Evolutionary conservation across 2,888 invertebrate genomes (phyloP).

Genomic region (Congeria kusceri): DNA sequence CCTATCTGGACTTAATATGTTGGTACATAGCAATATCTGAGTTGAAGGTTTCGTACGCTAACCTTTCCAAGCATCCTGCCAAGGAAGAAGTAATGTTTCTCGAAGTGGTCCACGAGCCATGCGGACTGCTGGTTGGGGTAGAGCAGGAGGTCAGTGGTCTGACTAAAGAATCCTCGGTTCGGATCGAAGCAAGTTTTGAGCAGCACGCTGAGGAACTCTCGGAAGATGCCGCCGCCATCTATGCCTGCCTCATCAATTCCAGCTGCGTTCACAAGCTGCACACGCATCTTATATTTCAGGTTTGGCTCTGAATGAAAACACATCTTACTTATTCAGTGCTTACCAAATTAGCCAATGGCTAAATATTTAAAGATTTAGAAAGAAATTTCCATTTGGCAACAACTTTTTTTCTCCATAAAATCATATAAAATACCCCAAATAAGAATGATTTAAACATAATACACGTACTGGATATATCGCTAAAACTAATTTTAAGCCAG

Average conservation of each 20-base stretch:
- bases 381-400: too few relatives aligned
- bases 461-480: too few relatives aligned
- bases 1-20: too few relatives aligned
- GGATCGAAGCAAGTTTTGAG: conserved; percentile 98
- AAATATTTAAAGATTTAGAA: too few relatives aligned
- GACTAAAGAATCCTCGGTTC: conserved; percentile 95
- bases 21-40: too few relatives aligned
- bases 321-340: neutral
- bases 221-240: conserved; percentile 98
- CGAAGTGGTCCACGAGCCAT: conserved; percentile 92
- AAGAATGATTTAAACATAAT: too few relatives aligned
- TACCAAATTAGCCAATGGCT: too few relatives aligned
- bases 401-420: too few relatives aligned
- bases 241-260: conserved; percentile 98
- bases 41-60: too few relatives aligned
- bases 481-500: too few relatives aligned
- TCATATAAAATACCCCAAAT: too few relatives aligned
- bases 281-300: conserved; percentile 93
- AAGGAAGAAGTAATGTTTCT: conserved; percentile 96
- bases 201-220: conserved; percentile 94
- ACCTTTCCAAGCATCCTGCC: conserved; percentile 97
- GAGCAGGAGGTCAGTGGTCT: conserved; percentile 95
- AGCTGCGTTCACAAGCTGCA: conserved; percentile 95
- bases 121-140: conserved; percentile 98
- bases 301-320: conserved; percentile 90